Evolutionary conservation across 2,797 vertebrate species (phyloP), one percentile per base, ranked within the genome.

Genomic region (Bothrops alternatus): DNA sequence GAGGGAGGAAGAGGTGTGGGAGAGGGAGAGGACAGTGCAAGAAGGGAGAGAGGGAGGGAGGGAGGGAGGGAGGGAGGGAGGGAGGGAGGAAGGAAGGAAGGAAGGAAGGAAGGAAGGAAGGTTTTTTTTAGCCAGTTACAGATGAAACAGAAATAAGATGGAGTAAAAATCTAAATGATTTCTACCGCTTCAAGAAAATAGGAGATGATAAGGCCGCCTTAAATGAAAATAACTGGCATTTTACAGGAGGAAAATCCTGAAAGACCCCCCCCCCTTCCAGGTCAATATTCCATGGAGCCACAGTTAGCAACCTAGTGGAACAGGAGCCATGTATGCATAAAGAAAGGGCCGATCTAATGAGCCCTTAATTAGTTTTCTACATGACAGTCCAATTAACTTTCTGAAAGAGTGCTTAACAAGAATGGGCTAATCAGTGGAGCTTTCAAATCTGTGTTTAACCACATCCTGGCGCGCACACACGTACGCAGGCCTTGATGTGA

Each of bases 371-470:
- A 94, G 93, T 73, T 92, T 92, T 94, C 94, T 89, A 96, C 90
- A 86, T 42, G 91, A 94, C 91, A 95, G 92, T 65, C 63, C 93
- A 92, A 94, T 95, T 95, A 88, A 1, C 87, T 87, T 53, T 92
- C 88, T 93, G 61, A 93, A 96, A 94, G 91, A 92, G 88, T 94
- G 92, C 63, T 90, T 93, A 4, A 87, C 89, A 91, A 14, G 93
- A 63, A 95, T 87, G 82, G 92, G 91, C 87, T 95, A 96, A 96
- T 90, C 89, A 95, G 94, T 37, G 93, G 93, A 93, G 93, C 95
- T 94, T 92, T 55, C 10, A 57, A 95, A 96, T 94, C 89, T 90
- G 88, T 94, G 94, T 95, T 92, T 73, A 73, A 95, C 95, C 94
- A 58, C 94, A 96, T 87, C 55, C 93, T 93, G 93, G 60, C 63